Evolutionary conservation across 2,797 vertebrate species (phyloP).

Genomic region (Passerculus sandwichensis): DNA sequence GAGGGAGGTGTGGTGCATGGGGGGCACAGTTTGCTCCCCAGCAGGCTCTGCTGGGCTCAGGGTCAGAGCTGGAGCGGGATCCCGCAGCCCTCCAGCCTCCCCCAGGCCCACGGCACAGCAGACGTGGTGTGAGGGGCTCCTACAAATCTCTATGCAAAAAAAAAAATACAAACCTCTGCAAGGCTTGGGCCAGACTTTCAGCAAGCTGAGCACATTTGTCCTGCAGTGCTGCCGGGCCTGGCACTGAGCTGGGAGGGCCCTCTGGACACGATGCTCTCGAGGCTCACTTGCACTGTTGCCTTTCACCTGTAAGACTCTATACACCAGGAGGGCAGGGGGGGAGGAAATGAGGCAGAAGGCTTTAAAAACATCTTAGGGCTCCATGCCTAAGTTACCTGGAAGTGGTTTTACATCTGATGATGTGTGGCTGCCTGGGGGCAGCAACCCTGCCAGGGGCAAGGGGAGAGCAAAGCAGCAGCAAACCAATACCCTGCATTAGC

Average conservation of each 20-base stretch:
- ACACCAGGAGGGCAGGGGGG: neutral
- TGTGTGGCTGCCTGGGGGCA: neutral
- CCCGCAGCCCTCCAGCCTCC: neutral
- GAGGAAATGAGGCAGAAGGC: neutral
- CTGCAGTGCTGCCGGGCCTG: neutral
- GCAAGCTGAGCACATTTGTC: neutral
- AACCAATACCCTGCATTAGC: constrained; percentile 14
- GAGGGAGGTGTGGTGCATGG: neutral
- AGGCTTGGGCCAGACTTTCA: constrained; percentile 15
- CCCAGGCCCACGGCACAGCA: neutral
- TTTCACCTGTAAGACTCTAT: constrained; percentile 37
- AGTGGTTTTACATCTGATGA: neutral
- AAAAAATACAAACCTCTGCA: constrained; percentile 32
- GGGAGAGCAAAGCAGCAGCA: constrained; percentile 11
- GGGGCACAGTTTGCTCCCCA: neutral
- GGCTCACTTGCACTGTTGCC: constrained; percentile 51
- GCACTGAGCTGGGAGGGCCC: neutral
- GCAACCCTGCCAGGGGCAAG: neutral
- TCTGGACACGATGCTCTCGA: neutral
- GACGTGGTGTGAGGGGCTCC: neutral
- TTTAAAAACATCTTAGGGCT: neutral
- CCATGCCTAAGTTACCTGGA: neutral
- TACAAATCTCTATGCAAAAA: constrained; percentile 66
- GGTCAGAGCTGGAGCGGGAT: neutral
- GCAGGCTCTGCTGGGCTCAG: neutral